Conservation (phyloP, 2,113 vertebrate species). For the Perca schrenkii region DNA sequence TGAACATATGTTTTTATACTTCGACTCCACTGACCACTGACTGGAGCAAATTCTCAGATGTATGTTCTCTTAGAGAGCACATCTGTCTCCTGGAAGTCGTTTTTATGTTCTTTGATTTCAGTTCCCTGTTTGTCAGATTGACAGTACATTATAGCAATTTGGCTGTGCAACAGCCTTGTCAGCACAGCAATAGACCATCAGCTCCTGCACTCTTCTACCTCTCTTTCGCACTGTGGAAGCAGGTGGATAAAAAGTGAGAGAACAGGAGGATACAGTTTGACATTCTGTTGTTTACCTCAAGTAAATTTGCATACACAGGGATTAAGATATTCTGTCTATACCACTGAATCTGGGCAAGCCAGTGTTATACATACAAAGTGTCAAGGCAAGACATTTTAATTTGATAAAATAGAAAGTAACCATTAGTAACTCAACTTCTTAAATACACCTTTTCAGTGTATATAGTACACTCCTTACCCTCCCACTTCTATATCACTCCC, state of each 20-base stretch:
- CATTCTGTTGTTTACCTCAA: slow-evolving; percentile 37
- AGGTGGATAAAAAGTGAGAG: slow-evolving; percentile 24
- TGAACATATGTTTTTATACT: too few species aligned
- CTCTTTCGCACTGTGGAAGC: slow-evolving; percentile 15
- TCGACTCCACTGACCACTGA: too few species aligned
- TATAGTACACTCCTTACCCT: not conserved
- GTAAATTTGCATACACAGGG: slow-evolving; percentile 22
- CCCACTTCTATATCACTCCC: not conserved
- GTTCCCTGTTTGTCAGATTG: slow-evolving; percentile 42
- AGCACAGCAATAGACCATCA: slow-evolving; percentile 53
- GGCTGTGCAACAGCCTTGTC: slow-evolving; percentile 55
- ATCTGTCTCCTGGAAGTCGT: slow-evolving; percentile 37
- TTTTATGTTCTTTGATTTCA: slow-evolving; percentile 51
- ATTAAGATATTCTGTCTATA: slow-evolving; percentile 22
- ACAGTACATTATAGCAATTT: slow-evolving; percentile 58
- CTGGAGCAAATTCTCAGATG: too few species aligned
- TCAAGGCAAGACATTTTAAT: not conserved
- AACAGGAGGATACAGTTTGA: slow-evolving; percentile 18
- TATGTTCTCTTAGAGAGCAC: not conserved
- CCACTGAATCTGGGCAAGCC: not conserved
- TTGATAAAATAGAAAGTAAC: not conserved
- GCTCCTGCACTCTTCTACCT: slow-evolving; percentile 20
- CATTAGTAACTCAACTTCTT: not conserved
- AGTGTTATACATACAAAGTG: not conserved
- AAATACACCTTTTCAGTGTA: not conserved